Percentiles rank a stretch among this genome's conserved stretches.
These are phyloP conservation scores for Andricus quercusramuli DNA, from an alignment of 2,888 invertebrate species.

Conservation along the genomic window DNA sequence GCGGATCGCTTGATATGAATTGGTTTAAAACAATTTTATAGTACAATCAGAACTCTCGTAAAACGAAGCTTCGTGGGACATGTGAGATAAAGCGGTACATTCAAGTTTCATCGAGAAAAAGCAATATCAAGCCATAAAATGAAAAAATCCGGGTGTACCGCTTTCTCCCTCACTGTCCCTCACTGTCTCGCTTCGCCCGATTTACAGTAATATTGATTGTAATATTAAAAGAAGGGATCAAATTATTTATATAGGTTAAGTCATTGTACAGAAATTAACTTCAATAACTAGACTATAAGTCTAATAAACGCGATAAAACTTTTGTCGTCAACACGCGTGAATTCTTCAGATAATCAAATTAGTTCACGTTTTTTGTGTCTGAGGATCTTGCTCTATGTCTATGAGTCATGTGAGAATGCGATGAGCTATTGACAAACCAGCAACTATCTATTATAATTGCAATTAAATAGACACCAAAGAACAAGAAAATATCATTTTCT, in stretches of 20 bases:
- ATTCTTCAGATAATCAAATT: conserved; percentile 28
- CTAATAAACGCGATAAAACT: background rate
- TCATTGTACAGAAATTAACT: background rate
- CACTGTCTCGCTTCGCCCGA: too few species aligned
- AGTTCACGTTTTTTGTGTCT: conserved; percentile 32
- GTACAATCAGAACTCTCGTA: too few species aligned
- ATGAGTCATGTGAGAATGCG: conserved; percentile 18
- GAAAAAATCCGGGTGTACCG: too few species aligned
- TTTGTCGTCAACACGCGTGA: conserved; percentile 19
- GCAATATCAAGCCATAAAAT: too few species aligned
- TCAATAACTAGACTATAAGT: background rate
- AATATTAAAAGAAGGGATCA: background rate
- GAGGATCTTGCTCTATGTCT: conserved; percentile 31
- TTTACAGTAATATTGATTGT: background rate
- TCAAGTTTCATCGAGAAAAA: too few species aligned
- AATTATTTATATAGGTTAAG: background rate
- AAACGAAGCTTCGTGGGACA: too few species aligned
- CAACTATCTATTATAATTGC: background rate
- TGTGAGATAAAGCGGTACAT: too few species aligned
- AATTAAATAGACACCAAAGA: background rate
- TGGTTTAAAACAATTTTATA: too few species aligned
- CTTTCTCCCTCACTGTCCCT: too few species aligned
- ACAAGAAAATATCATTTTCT: background rate
- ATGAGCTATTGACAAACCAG: background rate
- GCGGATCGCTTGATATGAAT: too few species aligned